Percentiles rank a stretch among this genome's conserved stretches.
Evolutionary conservation across 1,140 invertebrate genomes (phyloP).

Genomic region (Sycophila sp.): DNA sequence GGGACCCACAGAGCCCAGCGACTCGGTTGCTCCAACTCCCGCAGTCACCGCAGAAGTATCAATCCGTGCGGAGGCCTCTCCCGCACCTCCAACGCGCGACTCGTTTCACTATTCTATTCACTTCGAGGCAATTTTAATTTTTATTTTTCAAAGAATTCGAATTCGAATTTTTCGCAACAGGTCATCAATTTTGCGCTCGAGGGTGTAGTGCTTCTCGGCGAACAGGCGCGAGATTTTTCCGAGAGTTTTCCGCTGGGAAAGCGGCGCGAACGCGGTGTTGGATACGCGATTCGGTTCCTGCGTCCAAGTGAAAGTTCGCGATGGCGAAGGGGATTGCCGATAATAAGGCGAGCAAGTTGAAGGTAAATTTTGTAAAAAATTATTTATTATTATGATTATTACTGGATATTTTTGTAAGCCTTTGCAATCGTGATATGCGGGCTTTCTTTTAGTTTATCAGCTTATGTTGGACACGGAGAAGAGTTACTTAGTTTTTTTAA

Average conservation of each 20-base stretch:
- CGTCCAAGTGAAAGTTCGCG: neutral
- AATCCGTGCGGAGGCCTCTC: neutral
- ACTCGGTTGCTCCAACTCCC: neutral
- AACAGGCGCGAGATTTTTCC: neutral
- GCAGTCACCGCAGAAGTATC: constrained; percentile 17
- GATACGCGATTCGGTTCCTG: too few relatives aligned
- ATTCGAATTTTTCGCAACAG: too few relatives aligned
- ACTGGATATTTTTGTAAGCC: too few relatives aligned
- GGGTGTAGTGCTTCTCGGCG: neutral
- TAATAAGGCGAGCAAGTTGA: neutral
- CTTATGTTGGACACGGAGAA: too few relatives aligned
- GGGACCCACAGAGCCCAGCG: too few relatives aligned
- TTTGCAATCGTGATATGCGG: too few relatives aligned
- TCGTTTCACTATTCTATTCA: neutral
- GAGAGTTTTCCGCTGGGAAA: neutral
- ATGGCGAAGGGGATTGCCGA: neutral
- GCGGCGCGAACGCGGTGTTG: neutral
- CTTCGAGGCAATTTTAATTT: too few relatives aligned
- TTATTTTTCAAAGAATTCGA: too few relatives aligned
- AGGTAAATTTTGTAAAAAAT: neutral
- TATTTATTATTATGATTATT: neutral
- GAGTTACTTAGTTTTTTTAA: too few relatives aligned
- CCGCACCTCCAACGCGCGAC: neutral
- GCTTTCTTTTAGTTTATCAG: too few relatives aligned
- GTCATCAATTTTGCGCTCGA: too few relatives aligned